phyloP scores from a whole-genome alignment of 2,888 invertebrate species.

The Dusona sp. region DNA sequence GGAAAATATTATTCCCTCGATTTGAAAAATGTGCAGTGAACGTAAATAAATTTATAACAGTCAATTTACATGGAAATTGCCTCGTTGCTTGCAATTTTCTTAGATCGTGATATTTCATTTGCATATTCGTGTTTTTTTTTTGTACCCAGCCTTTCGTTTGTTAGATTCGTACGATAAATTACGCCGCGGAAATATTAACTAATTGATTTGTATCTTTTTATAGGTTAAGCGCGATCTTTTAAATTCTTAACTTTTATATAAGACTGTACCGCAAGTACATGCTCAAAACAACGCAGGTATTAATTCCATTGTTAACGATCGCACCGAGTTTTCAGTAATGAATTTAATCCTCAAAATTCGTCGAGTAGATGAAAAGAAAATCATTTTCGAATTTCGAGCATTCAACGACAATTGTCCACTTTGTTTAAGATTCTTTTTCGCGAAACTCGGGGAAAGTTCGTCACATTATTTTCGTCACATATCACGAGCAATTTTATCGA shows the following conservation, averaged over 20 bases:
- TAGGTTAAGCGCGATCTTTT: neutral
- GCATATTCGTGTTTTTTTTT: neutral
- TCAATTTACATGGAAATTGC: constrained; percentile 16
- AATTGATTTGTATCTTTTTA: neutral
- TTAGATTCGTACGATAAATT: neutral
- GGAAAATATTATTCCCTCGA: neutral
- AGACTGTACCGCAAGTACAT: neutral
- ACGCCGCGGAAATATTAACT: neutral
- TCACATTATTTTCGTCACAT: neutral
- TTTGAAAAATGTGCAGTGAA: neutral
- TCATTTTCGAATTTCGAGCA: neutral
- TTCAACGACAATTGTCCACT: neutral
- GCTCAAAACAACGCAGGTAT: neutral
- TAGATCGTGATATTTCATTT: neutral
- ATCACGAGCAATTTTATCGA: neutral
- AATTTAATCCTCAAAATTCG: neutral
- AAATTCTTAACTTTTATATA: neutral
- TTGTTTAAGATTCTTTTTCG: neutral
- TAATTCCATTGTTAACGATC: neutral
- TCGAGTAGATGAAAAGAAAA: neutral
- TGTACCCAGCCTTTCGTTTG: neutral
- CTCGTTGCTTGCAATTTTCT: neutral
- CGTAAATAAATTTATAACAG: neutral
- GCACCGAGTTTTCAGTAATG: neutral
- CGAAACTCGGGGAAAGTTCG: neutral